Base-by-base conservation (phyloP, 2,888 invertebrate genomes). In the Tanypteryx hageni region DNA sequence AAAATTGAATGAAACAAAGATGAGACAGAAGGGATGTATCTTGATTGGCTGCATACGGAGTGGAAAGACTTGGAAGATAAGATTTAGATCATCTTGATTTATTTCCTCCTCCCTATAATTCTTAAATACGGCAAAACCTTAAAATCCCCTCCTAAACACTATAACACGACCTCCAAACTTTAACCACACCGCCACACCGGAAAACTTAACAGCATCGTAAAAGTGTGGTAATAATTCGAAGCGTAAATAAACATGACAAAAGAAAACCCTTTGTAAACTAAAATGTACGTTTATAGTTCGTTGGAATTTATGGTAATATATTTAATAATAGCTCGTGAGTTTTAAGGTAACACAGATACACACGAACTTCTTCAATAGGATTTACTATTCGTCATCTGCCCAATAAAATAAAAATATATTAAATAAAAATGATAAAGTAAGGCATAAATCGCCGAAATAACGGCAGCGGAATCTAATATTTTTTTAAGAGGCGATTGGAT, bases 201-300 rank as follows among this genome's bases (percentile, higher is more conserved):
- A 76, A 10, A 27, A 14, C 76, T 76, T 76, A 76, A 76, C 76
- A 18, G 76, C 27, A 27, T 27, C 76, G 76, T 76, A 27, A 76
- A 76, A 76, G 44, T 9, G 22, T 13, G 76, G 76, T 76, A 22
- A 76, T 76, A 76, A 27, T 76, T 76, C 27, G 76, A 27, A 64
- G 27, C 22, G 22, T 76, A 76, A 76, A 76, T 76, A 76, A 76
- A 76, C 27, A 27, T 11, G 76, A 76, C 27, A 27, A 76, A 76
- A 76, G 76, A 76, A 76, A 76, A 76, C 76, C 76, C 22, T 76
- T 76, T 76, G 76, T 76, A 76, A 76, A 76, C 76, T 11, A 13
- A 76, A 76, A 76, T 76, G 76, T 27, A 76, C 76, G 76, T 76
- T 76, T 76, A 76, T 14, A 27, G 22, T 27, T 18, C 27, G 76